These are phyloP conservation scores for Apogon hyalosoma DNA, from an alignment of 2,797 vertebrate species.

Conservation along the genomic window DNA sequence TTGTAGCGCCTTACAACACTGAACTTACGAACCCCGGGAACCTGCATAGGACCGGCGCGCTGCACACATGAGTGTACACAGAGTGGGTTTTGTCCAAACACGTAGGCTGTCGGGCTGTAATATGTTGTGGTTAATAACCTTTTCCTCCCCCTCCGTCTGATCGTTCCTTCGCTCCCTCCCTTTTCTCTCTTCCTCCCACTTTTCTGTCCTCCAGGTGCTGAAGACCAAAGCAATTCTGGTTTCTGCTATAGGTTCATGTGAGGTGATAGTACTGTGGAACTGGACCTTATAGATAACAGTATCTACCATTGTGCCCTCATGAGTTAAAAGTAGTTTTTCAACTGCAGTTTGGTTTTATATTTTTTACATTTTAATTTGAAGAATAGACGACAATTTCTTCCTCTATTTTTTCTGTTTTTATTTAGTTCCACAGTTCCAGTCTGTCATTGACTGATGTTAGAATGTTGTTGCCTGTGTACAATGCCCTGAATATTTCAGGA, in stretches of 20 bases:
- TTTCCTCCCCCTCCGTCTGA: constrained; percentile 47
- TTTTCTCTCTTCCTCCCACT: constrained; percentile 26
- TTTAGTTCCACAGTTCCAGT: no score
- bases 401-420: no score
- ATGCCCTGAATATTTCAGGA: no score
- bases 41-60: constrained; percentile 36
- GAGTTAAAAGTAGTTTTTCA: no score
- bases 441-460: no score
- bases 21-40: constrained; percentile 52
- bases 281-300: no score
- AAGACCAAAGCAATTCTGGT: constrained; percentile 31
- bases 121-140: constrained; percentile 71
- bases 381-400: no score
- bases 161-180: constrained; percentile 7
- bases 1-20: constrained; percentile 23
- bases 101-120: constrained; percentile 67
- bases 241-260: constrained; percentile 7
- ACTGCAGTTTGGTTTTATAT: no score
- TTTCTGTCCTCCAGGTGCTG: constrained; percentile 55
- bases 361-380: no score
- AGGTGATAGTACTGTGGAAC: no score
- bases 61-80: constrained; percentile 19
- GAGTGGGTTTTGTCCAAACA: constrained; percentile 67
- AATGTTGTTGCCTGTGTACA: no score
- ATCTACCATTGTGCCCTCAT: no score